Evolutionary conservation across 2,797 vertebrate species (phyloP).

Genomic region (Pteropus rufus): DNA sequence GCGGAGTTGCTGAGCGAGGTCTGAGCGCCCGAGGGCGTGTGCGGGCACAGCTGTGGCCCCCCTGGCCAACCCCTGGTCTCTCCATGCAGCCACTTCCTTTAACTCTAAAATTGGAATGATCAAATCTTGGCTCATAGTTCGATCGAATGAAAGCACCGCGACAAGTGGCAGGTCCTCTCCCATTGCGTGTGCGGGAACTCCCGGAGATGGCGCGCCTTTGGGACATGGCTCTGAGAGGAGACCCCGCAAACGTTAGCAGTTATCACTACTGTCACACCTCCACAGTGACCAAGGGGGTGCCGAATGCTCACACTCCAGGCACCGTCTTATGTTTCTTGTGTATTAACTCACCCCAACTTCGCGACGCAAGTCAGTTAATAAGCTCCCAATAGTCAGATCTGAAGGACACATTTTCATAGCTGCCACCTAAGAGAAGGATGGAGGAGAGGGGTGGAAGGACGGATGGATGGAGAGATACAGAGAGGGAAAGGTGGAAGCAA

Average conservation of each 20-base stretch:
- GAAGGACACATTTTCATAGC: neutral
- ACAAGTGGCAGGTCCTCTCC: neutral
- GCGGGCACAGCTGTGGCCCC: accelerated
- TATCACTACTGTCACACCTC: accelerated
- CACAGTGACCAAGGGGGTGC: accelerated
- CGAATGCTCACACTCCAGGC: accelerated
- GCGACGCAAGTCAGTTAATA: accelerated
- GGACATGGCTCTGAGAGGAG: neutral
- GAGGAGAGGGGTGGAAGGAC: neutral
- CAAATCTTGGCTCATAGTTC: accelerated
- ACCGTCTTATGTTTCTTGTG: neutral
- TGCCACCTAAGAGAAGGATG: neutral
- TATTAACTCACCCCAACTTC: neutral
- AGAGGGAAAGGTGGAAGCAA: too few species aligned
- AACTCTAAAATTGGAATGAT: too few species aligned
- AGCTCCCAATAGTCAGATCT: neutral
- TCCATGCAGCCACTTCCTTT: neutral
- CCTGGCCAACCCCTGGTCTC: neutral
- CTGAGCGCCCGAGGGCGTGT: accelerated
- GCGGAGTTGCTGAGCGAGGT: neutral
- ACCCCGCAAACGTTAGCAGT: neutral
- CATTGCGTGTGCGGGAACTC: too few species aligned
- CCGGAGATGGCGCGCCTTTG: neutral
- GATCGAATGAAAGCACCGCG: neutral
- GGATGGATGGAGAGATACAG: neutral